Evolutionary conservation across 2,888 invertebrate genomes (phyloP).

Genomic region (Amphipyra tragopoginis): DNA sequence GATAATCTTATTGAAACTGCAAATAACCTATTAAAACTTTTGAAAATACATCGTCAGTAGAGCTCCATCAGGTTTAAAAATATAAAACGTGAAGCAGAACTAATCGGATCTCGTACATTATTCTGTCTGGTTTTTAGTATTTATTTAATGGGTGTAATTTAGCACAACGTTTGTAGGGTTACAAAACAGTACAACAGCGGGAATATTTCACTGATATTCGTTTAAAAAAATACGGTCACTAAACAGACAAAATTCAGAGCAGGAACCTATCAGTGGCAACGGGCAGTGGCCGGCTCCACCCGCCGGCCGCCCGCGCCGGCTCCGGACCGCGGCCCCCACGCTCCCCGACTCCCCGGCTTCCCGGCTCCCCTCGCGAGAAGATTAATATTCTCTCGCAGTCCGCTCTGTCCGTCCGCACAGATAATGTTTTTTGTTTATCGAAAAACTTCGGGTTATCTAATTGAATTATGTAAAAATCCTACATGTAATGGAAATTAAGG

Average conservation of each 20-base stretch:
- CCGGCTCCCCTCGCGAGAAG: conserved; percentile 2
- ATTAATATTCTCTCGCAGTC: conserved; percentile 44
- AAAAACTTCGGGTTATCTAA: conserved; percentile 43
- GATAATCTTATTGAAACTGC: too few species aligned
- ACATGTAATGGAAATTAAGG: conserved; percentile 52
- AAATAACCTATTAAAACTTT: too few species aligned
- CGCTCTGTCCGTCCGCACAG: conserved; percentile 22
- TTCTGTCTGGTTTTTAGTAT: not conserved
- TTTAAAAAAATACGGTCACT: conserved; percentile 26
- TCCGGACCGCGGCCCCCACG: too few species aligned
- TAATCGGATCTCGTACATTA: conserved; percentile 22
- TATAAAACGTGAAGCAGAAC: not conserved
- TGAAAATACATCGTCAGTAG: too few species aligned
- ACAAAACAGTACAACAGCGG: conserved; percentile 14
- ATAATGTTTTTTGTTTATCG: conserved; percentile 44
- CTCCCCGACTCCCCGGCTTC: not conserved
- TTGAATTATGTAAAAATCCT: conserved; percentile 47
- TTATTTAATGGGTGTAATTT: conserved; percentile 23
- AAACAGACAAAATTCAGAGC: conserved; percentile 20
- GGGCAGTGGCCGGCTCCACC: not conserved
- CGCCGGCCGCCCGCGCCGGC: not conserved
- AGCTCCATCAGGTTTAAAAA: too few species aligned
- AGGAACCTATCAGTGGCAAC: conserved; percentile 28
- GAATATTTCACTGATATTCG: conserved; percentile 18
- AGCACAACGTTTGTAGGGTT: conserved; percentile 17